Conservation (phyloP, 2,888 invertebrate species). For the Drosophila mettleri region DNA sequence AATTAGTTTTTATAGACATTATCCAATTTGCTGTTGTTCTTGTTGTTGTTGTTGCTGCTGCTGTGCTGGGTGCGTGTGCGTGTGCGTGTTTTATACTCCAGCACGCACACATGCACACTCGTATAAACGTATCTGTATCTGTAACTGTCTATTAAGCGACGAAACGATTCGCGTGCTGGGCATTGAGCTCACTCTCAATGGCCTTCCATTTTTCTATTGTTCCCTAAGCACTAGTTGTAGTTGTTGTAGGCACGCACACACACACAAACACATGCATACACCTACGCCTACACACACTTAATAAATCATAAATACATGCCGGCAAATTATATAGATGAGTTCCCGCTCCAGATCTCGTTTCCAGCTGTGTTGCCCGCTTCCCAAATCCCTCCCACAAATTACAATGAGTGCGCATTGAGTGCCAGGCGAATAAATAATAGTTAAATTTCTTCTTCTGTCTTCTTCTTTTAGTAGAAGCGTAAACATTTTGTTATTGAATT, state of each 20-base stretch:
- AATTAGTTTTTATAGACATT: slow-evolving; percentile 81
- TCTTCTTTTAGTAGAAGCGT: slow-evolving; percentile 32
- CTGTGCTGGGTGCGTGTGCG: slow-evolving; percentile 29
- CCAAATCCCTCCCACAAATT: slow-evolving; percentile 35
- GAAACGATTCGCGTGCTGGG: slow-evolving; percentile 76
- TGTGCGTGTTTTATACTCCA: slow-evolving; percentile 64
- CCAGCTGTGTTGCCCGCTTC: slow-evolving; percentile 4
- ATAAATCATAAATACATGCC: slow-evolving; percentile 80
- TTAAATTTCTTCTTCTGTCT: slow-evolving; percentile 68
- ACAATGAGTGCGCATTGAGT: slow-evolving; percentile 45
- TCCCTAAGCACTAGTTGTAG: slow-evolving; percentile 71
- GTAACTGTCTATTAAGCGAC: slow-evolving; percentile 65
- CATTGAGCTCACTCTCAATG: slow-evolving; percentile 70
- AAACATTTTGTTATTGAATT: slow-evolving; percentile 78
- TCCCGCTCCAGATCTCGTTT: slow-evolving; percentile 30
- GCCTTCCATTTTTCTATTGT: slow-evolving; percentile 76
- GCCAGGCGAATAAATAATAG: slow-evolving; percentile 76
- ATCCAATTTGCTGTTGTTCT: slow-evolving; percentile 74
- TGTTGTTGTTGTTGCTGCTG: slow-evolving; percentile 15
- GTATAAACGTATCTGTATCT: slow-evolving; percentile 56
- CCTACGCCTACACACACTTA: slow-evolving; percentile 61
- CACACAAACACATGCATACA: slow-evolving; percentile 35
- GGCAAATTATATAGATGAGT: slow-evolving; percentile 76
- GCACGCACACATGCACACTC: slow-evolving; percentile 1
- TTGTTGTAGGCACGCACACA: slow-evolving; percentile 66